These are phyloP conservation scores for Scopus umbretta DNA, from an alignment of 2,113 vertebrate species.

Conservation along the genomic window DNA sequence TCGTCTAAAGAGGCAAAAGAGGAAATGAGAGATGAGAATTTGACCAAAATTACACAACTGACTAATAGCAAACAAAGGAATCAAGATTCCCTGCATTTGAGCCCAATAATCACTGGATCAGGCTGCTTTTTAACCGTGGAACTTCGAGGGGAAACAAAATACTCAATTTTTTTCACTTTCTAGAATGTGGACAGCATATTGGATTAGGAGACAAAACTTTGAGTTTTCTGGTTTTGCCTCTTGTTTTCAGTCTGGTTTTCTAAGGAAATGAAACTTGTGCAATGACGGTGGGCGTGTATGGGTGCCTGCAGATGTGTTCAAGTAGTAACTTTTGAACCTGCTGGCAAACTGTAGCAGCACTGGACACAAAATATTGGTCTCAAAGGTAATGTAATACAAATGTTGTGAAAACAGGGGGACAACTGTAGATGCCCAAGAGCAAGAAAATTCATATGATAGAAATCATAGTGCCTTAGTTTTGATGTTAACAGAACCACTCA, in stretches of 20 bases:
- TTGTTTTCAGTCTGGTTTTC: background rate
- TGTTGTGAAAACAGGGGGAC: background rate
- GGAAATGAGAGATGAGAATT: conserved; percentile 1
- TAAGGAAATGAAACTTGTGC: conserved; percentile 45
- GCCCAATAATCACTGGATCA: rapidly evolving
- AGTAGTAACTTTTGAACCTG: background rate
- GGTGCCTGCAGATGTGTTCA: background rate
- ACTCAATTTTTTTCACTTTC: background rate
- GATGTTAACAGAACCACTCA: background rate
- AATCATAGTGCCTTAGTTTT: background rate
- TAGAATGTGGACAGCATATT: background rate
- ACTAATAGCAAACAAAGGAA: background rate
- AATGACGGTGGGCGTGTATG: background rate
- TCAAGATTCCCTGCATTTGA: background rate
- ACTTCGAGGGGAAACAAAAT: background rate
- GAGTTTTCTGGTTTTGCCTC: background rate
- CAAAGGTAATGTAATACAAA: background rate
- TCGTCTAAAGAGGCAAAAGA: background rate
- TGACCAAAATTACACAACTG: background rate
- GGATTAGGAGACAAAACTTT: background rate
- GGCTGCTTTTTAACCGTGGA: background rate
- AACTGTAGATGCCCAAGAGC: background rate
- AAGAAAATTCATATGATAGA: background rate
- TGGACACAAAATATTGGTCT: background rate
- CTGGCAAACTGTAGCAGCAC: background rate